These are phyloP conservation scores for Cryptotis parvus DNA, from an alignment of 2,113 vertebrate species.

Conservation along the genomic window DNA sequence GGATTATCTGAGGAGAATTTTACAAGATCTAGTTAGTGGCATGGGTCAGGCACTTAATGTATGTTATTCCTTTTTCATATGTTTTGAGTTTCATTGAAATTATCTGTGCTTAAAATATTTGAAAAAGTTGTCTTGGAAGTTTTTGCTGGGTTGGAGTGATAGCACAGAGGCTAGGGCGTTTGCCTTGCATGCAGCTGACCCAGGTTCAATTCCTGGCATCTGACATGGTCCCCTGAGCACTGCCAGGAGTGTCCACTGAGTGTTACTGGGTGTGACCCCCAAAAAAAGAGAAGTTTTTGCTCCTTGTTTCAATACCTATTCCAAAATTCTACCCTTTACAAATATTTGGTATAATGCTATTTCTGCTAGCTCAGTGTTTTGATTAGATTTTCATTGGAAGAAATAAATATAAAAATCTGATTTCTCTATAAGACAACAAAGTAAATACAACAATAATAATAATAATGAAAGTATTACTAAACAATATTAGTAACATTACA, in stretches of 20 bases:
- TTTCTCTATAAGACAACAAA: slow-evolving; percentile 63
- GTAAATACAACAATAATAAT: not conserved
- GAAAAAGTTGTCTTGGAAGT: slow-evolving; percentile 12
- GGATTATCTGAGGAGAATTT: not conserved
- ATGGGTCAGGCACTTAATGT: not conserved
- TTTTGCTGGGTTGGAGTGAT: no score
- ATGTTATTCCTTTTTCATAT: not conserved
- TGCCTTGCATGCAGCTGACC: no score
- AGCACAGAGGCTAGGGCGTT: no score
- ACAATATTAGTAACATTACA: no score
- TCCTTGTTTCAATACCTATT: slow-evolving; percentile 11
- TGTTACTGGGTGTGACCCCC: no score
- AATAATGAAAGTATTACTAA: no score
- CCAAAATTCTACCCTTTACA: slow-evolving; percentile 27
- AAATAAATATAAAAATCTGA: slow-evolving; percentile 73
- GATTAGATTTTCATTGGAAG: slow-evolving; percentile 62
- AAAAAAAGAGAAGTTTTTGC: no score
- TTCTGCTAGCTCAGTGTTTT: slow-evolving; percentile 41
- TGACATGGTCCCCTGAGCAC: no score
- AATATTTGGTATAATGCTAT: slow-evolving; percentile 48
- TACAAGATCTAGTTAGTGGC: not conserved
- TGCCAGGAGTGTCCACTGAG: no score
- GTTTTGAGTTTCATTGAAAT: not conserved
- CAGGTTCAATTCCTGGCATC: no score
- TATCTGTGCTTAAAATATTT: not conserved